Conservation (phyloP, 1,140 invertebrate species). For the Lepidurus couesii region DNA sequence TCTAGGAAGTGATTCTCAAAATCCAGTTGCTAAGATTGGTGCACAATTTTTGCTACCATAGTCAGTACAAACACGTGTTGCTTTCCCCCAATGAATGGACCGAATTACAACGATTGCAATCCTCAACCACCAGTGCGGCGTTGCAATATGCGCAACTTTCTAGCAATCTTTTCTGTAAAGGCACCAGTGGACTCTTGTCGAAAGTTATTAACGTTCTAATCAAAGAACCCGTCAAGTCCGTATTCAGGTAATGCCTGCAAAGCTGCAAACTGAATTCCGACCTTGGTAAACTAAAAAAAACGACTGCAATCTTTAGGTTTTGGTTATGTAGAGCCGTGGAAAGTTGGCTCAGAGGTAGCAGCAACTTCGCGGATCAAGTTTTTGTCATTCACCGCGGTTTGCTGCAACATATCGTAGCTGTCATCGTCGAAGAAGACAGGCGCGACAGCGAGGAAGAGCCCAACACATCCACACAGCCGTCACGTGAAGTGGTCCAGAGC, state of each 20-base stretch:
- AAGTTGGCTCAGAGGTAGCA: conserved; percentile 48
- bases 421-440: conserved; percentile 28
- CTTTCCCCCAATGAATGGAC: conserved; percentile 34
- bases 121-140: neutral
- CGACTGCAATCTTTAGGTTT: conserved; percentile 41
- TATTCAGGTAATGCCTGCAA: conserved; percentile 32
- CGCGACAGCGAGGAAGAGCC: neutral
- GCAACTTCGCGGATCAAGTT: conserved; percentile 47
- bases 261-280: neutral
- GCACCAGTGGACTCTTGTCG: conserved; percentile 30
- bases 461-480: conserved; percentile 38
- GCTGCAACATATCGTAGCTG: conserved; percentile 40
- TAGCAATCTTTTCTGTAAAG: conserved; percentile 25
- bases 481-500: conserved; percentile 50
- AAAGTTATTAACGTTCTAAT: conserved; percentile 35
- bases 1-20: conserved; percentile 48
- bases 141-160: conserved; percentile 13
- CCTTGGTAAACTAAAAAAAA: neutral
- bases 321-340: conserved; percentile 51
- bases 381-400: conserved; percentile 48
- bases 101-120: conserved; percentile 30
- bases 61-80: conserved; percentile 37
- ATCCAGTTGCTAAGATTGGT: conserved; percentile 49
- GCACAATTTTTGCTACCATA: conserved; percentile 51
- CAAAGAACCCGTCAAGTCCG: conserved; percentile 33